phyloP scores from a whole-genome alignment of 2,113 vertebrate species.

The Marmota flaviventris region DNA sequence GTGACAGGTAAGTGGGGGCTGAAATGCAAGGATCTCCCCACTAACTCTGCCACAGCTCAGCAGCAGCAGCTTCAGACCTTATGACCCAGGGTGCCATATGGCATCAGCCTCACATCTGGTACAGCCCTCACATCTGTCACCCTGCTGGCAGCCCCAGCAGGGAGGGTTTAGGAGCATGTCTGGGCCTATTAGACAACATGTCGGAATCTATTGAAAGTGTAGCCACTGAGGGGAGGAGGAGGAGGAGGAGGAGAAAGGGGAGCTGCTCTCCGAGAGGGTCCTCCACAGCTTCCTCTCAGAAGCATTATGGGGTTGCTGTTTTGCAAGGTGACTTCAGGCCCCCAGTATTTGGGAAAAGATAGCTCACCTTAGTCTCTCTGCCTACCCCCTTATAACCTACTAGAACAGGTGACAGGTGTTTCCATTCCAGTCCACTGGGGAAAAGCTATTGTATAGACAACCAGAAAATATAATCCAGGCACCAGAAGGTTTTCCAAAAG shows the following conservation, averaged over 20 bases:
- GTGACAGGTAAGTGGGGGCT: slow-evolving; percentile 54
- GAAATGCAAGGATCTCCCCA: slow-evolving; percentile 54
- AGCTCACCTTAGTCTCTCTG: slow-evolving; percentile 34
- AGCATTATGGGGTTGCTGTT: neutral
- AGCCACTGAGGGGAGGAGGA: neutral
- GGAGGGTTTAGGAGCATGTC: slow-evolving; percentile 44
- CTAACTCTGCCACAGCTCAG: slow-evolving; percentile 58
- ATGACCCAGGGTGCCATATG: slow-evolving; percentile 71
- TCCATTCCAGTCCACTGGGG: neutral
- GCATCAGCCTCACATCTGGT: slow-evolving; percentile 77
- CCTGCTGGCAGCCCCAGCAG: slow-evolving; percentile 59
- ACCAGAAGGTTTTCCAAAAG: slow-evolving; percentile 55
- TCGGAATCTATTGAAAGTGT: slow-evolving; percentile 58
- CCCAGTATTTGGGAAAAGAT: slow-evolving; percentile 47
- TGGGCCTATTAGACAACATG: slow-evolving; percentile 66
- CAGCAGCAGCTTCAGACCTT: slow-evolving; percentile 67
- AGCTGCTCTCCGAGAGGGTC: neutral
- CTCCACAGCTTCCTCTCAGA: neutral
- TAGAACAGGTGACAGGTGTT: slow-evolving; percentile 3
- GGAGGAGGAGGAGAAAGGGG: neutral
- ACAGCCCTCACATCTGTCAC: slow-evolving; percentile 73
- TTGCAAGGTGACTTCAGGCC: slow-evolving; percentile 8
- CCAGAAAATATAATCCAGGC: slow-evolving; percentile 51
- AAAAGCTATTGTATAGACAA: slow-evolving; percentile 57
- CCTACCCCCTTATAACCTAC: neutral